Percentiles rank a stretch among this genome's conserved stretches.
Conservation (phyloP, 2,797 vertebrate species). For the Dermochelys coriacea region DNA sequence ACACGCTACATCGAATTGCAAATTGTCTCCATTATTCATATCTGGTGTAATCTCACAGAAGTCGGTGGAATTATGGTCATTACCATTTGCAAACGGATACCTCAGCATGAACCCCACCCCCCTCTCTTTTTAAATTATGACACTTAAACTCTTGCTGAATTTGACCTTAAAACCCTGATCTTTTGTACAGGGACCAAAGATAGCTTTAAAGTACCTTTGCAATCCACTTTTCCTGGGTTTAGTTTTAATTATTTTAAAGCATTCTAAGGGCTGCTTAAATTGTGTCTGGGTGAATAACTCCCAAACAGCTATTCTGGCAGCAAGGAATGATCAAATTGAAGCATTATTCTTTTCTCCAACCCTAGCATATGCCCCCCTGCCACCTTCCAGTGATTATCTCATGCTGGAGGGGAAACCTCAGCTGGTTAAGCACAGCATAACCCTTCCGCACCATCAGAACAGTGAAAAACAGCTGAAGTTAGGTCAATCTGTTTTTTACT, state of each 20-base stretch:
- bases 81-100: background rate
- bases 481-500: background rate
- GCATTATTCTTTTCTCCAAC: background rate
- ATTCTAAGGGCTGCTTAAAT: background rate
- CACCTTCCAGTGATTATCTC: background rate
- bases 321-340: background rate
- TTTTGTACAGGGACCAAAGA: background rate
- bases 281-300: background rate
- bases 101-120: rapidly evolving
- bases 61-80: background rate
- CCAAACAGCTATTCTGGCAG: background rate
- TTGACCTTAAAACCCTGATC: background rate
- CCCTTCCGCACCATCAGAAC: background rate
- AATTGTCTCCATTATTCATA: constrained; percentile 31
- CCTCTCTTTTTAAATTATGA: background rate
- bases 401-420: background rate
- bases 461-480: background rate
- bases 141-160: background rate
- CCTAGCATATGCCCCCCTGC: background rate
- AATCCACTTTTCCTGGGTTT: background rate
- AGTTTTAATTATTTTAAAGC: background rate
- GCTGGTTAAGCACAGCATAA: background rate
- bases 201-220: background rate
- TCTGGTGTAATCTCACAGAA: background rate
- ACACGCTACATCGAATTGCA: constrained; percentile 28